These are phyloP conservation scores for Enteromius unitaeniatus DNA, from an alignment of 2,797 vertebrate species.

Conservation along the genomic window DNA sequence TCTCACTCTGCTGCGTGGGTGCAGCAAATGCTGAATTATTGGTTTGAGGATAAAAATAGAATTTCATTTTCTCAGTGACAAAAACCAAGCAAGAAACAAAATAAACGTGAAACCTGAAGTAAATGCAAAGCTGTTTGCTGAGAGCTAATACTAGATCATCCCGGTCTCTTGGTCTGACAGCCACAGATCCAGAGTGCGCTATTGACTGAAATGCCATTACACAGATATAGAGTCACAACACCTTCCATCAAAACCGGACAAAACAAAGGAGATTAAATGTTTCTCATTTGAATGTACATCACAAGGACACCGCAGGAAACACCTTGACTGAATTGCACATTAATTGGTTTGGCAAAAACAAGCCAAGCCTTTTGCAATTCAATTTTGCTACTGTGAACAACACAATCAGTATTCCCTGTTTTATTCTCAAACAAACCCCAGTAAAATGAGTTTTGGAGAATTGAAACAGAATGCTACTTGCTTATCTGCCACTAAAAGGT, in stretches of 20 bases:
- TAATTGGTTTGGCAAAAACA: slow-evolving; percentile 39
- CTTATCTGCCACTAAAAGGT: slow-evolving; percentile 19
- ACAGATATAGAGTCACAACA: neutral
- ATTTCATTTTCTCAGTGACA: slow-evolving; percentile 24
- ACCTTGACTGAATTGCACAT: neutral
- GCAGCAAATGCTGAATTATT: slow-evolving; percentile 28
- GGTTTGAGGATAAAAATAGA: slow-evolving; percentile 38
- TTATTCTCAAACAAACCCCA: slow-evolving; percentile 7
- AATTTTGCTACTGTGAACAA: slow-evolving; percentile 16
- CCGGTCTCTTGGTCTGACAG: neutral
- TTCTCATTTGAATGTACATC: slow-evolving; percentile 18
- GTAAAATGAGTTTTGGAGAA: neutral
- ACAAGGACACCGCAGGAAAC: neutral
- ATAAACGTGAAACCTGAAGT: neutral
- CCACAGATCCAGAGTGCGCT: neutral
- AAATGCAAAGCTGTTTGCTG: slow-evolving; percentile 19
- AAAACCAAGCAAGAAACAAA: slow-evolving; percentile 22
- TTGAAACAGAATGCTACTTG: neutral
- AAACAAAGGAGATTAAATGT: neutral
- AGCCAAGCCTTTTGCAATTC: neutral
- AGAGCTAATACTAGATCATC: slow-evolving; percentile 25
- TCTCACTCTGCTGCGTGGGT: slow-evolving; percentile 18
- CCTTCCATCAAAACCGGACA: slow-evolving; percentile 1
- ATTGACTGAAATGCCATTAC: slow-evolving; percentile 33
- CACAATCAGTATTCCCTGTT: neutral